Conservation (phyloP, 1,140 invertebrate genomes). For the Nasonia giraulti region DNA sequence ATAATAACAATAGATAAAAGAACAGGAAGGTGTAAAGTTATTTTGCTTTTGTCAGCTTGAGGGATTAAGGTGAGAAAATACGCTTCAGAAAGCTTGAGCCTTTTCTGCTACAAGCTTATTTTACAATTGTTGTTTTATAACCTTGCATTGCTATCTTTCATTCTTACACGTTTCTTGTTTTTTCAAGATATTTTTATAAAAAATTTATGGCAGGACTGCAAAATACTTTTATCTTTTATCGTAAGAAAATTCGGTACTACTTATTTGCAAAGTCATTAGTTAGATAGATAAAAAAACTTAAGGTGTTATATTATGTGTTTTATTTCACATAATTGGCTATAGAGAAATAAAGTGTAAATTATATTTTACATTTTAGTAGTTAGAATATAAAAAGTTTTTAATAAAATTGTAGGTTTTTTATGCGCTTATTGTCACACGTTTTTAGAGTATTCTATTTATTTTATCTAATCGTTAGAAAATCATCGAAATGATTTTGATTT, state of each 20-base stretch:
- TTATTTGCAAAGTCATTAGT: constrained; percentile 51
- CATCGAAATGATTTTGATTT: constrained; percentile 34
- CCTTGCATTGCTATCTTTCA: constrained; percentile 47
- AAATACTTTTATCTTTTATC: constrained; percentile 43
- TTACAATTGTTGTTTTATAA: constrained; percentile 43
- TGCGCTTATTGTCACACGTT: constrained; percentile 50
- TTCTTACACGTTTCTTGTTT: constrained; percentile 45
- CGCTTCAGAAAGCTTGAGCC: constrained; percentile 45
- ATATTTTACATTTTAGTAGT: constrained; percentile 54
- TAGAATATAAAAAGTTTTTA: constrained; percentile 51
- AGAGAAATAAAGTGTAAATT: constrained; percentile 51
- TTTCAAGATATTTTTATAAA: constrained; percentile 39
- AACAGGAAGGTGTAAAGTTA: constrained; percentile 41
- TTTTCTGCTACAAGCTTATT: constrained; percentile 47
- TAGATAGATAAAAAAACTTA: constrained; percentile 41
- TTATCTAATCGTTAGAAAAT: constrained; percentile 51
- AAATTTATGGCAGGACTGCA: constrained; percentile 30
- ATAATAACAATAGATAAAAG: constrained; percentile 3
- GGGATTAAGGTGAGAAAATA: constrained; percentile 47
- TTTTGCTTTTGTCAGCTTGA: constrained; percentile 47
- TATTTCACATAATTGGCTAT: constrained; percentile 51
- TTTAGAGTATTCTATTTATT: constrained; percentile 59
- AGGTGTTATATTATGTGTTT: constrained; percentile 45
- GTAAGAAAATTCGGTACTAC: constrained; percentile 48
- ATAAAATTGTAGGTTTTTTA: constrained; percentile 55